A percentile compares a stretch with the other conserved stretches of the same genome.
Conservation (phyloP, 2,797 vertebrate genomes). For the Simalia tracyae region DNA sequence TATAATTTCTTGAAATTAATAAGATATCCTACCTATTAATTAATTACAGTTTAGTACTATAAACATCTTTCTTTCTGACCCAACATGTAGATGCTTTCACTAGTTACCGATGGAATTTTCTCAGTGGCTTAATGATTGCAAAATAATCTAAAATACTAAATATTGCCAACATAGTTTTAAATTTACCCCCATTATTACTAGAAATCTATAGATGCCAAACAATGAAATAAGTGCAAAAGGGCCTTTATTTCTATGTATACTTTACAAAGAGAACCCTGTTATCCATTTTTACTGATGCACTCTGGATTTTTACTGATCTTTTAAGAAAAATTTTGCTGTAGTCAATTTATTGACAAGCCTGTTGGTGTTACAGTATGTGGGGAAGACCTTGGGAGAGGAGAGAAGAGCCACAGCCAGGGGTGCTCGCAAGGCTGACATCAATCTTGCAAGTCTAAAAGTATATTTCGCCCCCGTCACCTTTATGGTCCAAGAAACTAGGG, state of each 20-base stretch:
- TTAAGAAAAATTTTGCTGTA: not conserved
- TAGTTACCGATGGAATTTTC: slow-evolving; percentile 23
- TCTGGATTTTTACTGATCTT: slow-evolving; percentile 33
- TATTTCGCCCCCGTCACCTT: not conserved
- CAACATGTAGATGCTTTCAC: slow-evolving; percentile 19
- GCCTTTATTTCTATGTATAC: not conserved
- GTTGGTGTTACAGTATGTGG: not conserved
- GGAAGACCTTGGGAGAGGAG: not conserved
- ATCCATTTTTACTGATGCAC: not conserved
- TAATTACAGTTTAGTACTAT: slow-evolving; percentile 17
- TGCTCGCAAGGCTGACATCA: not conserved
- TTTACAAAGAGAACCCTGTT: not conserved
- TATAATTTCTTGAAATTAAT: slow-evolving; percentile 53
- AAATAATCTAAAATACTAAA: slow-evolving; percentile 11
- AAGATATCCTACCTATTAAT: slow-evolving; percentile 26
- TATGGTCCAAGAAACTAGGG: not conserved
- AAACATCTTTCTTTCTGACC: not conserved
- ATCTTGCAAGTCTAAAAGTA: not conserved
- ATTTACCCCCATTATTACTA: slow-evolving; percentile 1
- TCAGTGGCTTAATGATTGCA: slow-evolving; percentile 31
- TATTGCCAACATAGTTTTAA: not conserved
- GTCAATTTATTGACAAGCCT: not conserved
- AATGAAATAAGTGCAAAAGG: not conserved
- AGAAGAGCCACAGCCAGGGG: not conserved
- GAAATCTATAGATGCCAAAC: not conserved